A percentile compares a stretch with the other conserved stretches of the same genome.
Conservation (phyloP, 2,797 vertebrate genomes). For the Characodon lateralis region DNA sequence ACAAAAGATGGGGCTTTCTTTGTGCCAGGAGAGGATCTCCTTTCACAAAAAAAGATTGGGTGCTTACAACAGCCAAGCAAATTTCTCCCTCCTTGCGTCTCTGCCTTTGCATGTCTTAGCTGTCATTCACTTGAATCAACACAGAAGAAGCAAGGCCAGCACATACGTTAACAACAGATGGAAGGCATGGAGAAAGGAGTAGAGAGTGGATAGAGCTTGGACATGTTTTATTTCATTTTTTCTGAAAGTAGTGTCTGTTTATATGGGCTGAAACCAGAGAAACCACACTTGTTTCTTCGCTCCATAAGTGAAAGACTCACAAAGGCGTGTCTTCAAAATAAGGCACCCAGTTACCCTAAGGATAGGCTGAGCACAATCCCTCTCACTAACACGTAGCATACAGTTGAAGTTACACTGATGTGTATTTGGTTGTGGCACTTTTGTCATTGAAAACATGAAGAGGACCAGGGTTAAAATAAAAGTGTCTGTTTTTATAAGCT, state of each 20-base stretch:
- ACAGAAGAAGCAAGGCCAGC: slow-evolving; percentile 16
- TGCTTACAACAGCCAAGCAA: slow-evolving; percentile 41
- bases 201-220: slow-evolving; percentile 31
- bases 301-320: slow-evolving; percentile 47
- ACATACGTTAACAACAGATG: slow-evolving; percentile 8
- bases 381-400: slow-evolving; percentile 21
- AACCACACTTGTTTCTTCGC: slow-evolving; percentile 21
- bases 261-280: slow-evolving; percentile 32
- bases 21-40: slow-evolving; percentile 65
- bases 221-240: slow-evolving; percentile 5
- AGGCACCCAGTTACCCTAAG: slow-evolving; percentile 37
- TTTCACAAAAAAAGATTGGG: slow-evolving; percentile 58
- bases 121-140: slow-evolving; percentile 44
- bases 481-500: neutral
- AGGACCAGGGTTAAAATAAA: neutral
- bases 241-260: slow-evolving; percentile 34
- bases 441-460: neutral
- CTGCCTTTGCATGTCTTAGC: slow-evolving; percentile 54
- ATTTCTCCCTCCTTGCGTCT: slow-evolving; percentile 38
- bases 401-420: slow-evolving; percentile 9
- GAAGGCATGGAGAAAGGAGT: slow-evolving; percentile 20
- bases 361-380: slow-evolving; percentile 27
- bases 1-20: slow-evolving; percentile 79
- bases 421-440: neutral
- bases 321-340: slow-evolving; percentile 53